These are phyloP conservation scores for Bombus superbus DNA, from an alignment of 1,140 invertebrate genomes.

Conservation along the genomic window DNA sequence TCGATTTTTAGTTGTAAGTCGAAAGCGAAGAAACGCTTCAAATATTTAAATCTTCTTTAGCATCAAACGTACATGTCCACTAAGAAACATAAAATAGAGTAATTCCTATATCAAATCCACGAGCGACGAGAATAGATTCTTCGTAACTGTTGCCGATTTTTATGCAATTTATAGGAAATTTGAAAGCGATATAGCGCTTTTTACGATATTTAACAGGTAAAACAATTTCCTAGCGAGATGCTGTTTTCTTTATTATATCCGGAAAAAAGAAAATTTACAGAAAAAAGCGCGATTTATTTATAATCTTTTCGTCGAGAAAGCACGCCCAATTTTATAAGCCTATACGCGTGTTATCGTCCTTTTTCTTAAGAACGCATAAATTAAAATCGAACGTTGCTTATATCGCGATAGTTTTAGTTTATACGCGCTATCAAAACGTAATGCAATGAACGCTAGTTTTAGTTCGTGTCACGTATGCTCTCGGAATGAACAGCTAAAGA, in stretches of 20 bases:
- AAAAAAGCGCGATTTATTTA: too few relatives aligned
- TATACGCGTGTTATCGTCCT: too few relatives aligned
- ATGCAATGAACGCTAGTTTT: neutral
- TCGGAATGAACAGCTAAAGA: constrained; percentile 8
- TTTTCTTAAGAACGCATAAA: neutral
- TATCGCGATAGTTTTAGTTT: neutral
- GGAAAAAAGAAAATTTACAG: too few relatives aligned
- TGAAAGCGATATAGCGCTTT: too few relatives aligned
- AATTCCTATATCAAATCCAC: neutral
- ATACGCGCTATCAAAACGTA: neutral
- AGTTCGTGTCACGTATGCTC: neutral
- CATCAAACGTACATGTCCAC: neutral
- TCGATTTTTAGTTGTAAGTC: neutral
- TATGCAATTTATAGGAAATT: too few relatives aligned
- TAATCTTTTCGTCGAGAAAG: too few relatives aligned
- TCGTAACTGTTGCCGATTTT: too few relatives aligned
- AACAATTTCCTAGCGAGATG: too few relatives aligned
- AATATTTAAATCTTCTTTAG: neutral
- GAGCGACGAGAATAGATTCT: neutral
- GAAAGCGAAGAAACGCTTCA: neutral
- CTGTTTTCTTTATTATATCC: too few relatives aligned
- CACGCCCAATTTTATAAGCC: too few relatives aligned
- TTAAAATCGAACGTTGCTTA: neutral
- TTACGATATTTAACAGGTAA: too few relatives aligned
- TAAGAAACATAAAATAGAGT: too few relatives aligned